Evolutionary conservation across 1,140 invertebrate species (phyloP).

Genomic region (Antheraea mylitta): DNA sequence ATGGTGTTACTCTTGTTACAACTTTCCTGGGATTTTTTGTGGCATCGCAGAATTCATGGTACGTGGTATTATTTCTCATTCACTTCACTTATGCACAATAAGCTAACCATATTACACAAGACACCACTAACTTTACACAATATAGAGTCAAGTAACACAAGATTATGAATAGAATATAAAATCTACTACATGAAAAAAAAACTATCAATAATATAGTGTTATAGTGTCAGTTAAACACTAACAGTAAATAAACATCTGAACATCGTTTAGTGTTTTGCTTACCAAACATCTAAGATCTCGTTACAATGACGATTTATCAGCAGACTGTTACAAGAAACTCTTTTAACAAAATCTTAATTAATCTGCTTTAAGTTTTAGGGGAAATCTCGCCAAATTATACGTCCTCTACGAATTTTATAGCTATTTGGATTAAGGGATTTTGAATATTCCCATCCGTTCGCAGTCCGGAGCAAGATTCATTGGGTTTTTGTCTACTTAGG

Average conservation of each 20-base stretch:
- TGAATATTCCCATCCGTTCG: conserved; percentile 16
- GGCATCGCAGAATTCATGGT: no score
- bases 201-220: no score
- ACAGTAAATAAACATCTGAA: background rate
- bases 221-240: no score
- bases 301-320: conserved; percentile 6
- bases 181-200: no score
- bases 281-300: background rate
- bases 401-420: conserved; percentile 23
- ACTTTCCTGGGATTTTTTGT: no score
- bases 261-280: background rate
- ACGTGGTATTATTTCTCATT: no score
- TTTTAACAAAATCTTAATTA: conserved; percentile 21
- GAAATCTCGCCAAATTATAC: conserved; percentile 17
- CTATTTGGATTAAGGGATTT: conserved; percentile 23
- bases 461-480: conserved; percentile 12
- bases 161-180: no score
- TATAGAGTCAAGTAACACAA: no score
- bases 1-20: no score
- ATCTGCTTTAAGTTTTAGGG: conserved; percentile 22
- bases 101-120: no score
- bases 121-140: no score
- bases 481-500: conserved; percentile 9
- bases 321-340: conserved; percentile 6
- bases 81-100: no score